Evolutionary conservation across 1,140 invertebrate species (phyloP).

Genomic region (Ceratina japonica): DNA sequence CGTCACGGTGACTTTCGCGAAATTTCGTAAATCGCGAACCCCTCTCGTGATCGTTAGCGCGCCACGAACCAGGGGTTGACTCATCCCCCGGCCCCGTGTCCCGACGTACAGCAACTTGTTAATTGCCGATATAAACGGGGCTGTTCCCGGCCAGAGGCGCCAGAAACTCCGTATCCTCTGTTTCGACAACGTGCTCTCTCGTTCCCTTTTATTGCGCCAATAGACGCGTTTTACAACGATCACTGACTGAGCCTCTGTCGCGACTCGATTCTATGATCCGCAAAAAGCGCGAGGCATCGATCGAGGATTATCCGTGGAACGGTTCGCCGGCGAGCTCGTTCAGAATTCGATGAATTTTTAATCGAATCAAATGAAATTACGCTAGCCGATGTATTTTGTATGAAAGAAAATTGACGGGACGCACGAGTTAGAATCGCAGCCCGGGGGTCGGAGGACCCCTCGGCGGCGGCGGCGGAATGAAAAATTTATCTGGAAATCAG

Average conservation of each 20-base stretch:
- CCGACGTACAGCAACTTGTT: conserved; percentile 61
- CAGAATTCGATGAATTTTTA: too few relatives aligned
- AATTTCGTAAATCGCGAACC: conserved; percentile 55
- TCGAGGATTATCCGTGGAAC: too few relatives aligned
- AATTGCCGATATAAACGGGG: conserved; percentile 68
- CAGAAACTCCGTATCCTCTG: conserved; percentile 32
- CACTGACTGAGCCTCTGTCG: conserved; percentile 23
- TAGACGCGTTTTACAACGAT: conserved; percentile 54
- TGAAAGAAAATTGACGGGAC: too few relatives aligned
- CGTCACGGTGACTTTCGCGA: conserved; percentile 47
- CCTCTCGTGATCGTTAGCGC: conserved; percentile 53
- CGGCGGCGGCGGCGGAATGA: not conserved
- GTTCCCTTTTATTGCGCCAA: conserved; percentile 58
- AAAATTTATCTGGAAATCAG: conserved; percentile 43
- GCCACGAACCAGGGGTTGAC: conserved; percentile 44
- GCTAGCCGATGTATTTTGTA: too few relatives aligned
- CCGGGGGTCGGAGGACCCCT: too few relatives aligned
- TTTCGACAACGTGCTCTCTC: not conserved
- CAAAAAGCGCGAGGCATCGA: not conserved
- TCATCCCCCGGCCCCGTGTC: conserved; percentile 8
- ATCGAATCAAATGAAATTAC: too few relatives aligned
- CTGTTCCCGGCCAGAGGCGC: conserved; percentile 63
- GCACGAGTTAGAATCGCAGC: too few relatives aligned
- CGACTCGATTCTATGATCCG: not conserved
- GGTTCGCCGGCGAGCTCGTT: too few relatives aligned